Evolutionary conservation across 92 coral and sea anemone genomes (phyloP).

Genomic region (Siderastrea radians): DNA sequence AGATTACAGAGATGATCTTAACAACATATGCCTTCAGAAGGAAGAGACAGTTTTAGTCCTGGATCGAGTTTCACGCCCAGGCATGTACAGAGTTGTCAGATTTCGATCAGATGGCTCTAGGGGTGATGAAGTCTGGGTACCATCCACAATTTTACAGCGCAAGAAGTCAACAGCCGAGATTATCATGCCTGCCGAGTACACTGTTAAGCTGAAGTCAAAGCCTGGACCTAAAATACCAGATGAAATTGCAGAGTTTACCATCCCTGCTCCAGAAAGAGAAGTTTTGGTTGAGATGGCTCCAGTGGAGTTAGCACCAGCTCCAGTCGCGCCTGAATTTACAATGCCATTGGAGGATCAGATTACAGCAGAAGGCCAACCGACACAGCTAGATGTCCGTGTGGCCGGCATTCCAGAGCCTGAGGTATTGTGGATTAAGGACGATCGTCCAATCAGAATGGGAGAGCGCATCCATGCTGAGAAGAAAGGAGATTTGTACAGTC

Average conservation of each 20-base stretch:
- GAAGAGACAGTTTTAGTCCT: constrained; percentile 86
- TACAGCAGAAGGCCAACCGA: constrained; percentile 56
- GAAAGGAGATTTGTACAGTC: constrained; percentile 67
- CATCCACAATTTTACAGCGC: constrained; percentile 71
- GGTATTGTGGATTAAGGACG: constrained; percentile 84
- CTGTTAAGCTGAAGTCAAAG: constrained; percentile 32
- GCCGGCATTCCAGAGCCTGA: constrained; percentile 87
- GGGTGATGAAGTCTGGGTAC: constrained; percentile 92
- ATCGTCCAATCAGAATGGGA: constrained; percentile 61
- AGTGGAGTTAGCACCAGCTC: constrained; percentile 25
- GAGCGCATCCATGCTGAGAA: constrained; percentile 65
- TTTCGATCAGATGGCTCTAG: constrained; percentile 83
- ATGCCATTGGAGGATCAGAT: constrained; percentile 67
- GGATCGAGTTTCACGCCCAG: constrained; percentile 82
- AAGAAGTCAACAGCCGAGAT: constrained; percentile 89
- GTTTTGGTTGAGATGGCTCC: constrained; percentile 22
- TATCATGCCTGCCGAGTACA: constrained; percentile 65
- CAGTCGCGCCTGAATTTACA: constrained; percentile 61
- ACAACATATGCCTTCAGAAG: constrained; percentile 77
- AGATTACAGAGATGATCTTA: constrained; percentile 85
- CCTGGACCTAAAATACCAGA: constrained; percentile 23
- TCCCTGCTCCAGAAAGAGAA: constrained; percentile 38
- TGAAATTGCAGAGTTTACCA: constrained; percentile 6
- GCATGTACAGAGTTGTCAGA: constrained; percentile 86
- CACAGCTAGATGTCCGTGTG: constrained; percentile 66